Evolutionary conservation across 2,113 vertebrate genomes (phyloP).

Genomic region (Pipra filicauda): DNA sequence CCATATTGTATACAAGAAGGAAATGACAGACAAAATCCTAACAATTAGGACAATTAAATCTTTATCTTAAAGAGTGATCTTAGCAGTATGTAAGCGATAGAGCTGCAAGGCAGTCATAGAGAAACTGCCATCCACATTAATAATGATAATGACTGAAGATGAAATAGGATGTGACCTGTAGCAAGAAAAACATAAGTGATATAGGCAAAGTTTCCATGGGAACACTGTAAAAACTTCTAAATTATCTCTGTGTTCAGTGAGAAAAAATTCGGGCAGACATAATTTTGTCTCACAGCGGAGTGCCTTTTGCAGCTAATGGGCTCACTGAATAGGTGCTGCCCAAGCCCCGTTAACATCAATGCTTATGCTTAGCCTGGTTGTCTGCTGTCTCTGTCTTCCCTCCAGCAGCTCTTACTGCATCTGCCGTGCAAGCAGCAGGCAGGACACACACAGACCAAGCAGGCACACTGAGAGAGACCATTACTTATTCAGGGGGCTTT

Average conservation of each 20-base stretch:
- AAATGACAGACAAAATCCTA: background rate
- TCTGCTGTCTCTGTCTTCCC: background rate
- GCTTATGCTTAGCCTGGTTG: background rate
- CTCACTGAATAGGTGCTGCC: background rate
- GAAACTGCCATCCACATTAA: background rate
- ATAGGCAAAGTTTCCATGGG: constrained; percentile 44
- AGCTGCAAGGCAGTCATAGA: background rate
- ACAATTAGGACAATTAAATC: background rate
- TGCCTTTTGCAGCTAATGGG: background rate
- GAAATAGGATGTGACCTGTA: constrained; percentile 3
- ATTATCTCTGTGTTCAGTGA: background rate
- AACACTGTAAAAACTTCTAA: background rate
- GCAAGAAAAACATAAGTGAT: background rate
- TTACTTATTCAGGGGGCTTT: background rate
- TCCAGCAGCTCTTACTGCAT: background rate
- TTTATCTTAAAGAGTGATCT: background rate
- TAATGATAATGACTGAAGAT: background rate
- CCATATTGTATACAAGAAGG: background rate
- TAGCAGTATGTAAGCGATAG: background rate
- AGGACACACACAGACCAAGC: background rate
- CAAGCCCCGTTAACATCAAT: background rate
- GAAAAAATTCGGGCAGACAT: background rate
- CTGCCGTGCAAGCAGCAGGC: background rate
- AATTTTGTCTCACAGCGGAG: background rate
- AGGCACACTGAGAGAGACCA: background rate